Conservation (phyloP, 2,113 vertebrate species). For the Candoia aspera region DNA sequence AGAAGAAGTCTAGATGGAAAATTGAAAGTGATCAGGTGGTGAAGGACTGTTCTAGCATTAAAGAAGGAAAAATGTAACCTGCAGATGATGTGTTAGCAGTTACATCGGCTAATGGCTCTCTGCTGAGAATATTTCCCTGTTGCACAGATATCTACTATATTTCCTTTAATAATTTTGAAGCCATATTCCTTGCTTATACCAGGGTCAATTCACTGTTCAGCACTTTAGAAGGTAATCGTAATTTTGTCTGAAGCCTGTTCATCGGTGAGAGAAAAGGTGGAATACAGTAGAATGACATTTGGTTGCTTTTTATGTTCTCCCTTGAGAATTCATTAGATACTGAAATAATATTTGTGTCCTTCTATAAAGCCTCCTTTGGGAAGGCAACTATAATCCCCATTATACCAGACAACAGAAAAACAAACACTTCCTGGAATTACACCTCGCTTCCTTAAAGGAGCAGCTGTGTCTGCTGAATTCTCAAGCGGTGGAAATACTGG, state of each 20-base stretch:
- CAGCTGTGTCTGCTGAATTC: neutral
- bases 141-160: neutral
- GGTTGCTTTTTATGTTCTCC: neutral
- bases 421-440: neutral
- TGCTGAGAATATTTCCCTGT: neutral
- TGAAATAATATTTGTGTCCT: neutral
- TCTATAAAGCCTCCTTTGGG: neutral
- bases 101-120: neutral
- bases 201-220: neutral
- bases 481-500: neutral
- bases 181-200: neutral
- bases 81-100: neutral
- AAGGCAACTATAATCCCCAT: neutral
- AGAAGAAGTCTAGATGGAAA: neutral
- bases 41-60: neutral
- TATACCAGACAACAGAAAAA: neutral
- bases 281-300: neutral
- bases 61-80: neutral
- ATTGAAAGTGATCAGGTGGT: neutral
- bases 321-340: neutral
- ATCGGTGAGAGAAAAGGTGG: neutral
- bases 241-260: neutral
- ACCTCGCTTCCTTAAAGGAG: neutral
- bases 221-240: neutral
- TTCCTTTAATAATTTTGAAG: neutral